Conservation (phyloP, 2,797 vertebrate species). For the Eptatretus atami region DNA sequence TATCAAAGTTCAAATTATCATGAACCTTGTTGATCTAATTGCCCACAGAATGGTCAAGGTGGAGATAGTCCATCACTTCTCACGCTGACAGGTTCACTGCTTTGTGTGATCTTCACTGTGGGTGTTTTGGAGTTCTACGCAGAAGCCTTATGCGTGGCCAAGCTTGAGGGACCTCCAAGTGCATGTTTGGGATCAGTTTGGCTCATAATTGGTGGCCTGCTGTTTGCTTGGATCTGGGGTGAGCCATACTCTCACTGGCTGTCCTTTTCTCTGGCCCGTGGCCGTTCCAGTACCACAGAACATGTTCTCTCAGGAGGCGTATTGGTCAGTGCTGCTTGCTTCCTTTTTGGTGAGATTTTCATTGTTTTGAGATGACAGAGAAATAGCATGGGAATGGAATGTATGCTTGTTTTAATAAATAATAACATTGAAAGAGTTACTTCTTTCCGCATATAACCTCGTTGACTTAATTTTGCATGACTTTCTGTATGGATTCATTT, state of each 20-base stretch:
- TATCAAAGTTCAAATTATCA: no score
- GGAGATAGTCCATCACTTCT: no score
- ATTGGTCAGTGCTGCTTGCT: conserved; percentile 65
- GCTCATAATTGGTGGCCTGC: conserved; percentile 34
- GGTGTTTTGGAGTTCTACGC: conserved; percentile 84
- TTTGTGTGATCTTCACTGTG: conserved; percentile 48
- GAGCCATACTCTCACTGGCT: conserved; percentile 72
- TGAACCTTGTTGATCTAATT: no score
- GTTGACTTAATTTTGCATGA: no score
- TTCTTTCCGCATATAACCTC: no score
- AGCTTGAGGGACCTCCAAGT: conserved; percentile 44
- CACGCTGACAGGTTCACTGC: neutral
- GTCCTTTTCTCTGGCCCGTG: conserved; percentile 32
- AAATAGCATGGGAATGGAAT: no score
- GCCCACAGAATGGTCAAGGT: no score
- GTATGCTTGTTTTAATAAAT: no score
- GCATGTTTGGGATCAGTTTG: conserved; percentile 43
- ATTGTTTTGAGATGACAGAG: no score
- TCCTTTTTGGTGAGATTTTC: conserved; percentile 33
- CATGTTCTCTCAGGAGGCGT: conserved; percentile 87
- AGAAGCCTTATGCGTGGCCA: conserved; percentile 48
- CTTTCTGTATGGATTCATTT: no score
- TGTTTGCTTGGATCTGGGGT: conserved; percentile 81
- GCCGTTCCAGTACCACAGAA: conserved; percentile 37
- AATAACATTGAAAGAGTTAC: no score